Evolutionary conservation across 1,140 invertebrate genomes (phyloP).

Genomic region (Hirudo medicinalis): DNA sequence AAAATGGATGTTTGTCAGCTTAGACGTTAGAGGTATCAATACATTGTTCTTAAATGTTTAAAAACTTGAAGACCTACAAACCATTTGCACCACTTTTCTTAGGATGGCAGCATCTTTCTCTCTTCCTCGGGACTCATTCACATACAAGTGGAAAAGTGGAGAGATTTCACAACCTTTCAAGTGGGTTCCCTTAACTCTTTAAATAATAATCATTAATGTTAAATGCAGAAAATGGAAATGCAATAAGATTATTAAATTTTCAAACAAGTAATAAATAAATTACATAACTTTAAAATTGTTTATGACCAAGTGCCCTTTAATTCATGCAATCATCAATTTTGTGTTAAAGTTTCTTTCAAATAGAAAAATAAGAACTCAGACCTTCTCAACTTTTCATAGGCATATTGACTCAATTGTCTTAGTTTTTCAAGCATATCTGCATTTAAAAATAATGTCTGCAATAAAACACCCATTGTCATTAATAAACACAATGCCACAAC

Average conservation of each 20-base stretch:
- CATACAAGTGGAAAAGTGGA: slow-evolving; percentile 2
- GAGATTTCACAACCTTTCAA: slow-evolving; percentile 9
- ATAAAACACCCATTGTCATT: too few relatives aligned
- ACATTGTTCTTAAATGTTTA: not conserved
- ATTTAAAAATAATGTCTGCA: slow-evolving; percentile 10
- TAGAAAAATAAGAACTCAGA: slow-evolving; percentile 18
- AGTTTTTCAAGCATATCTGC: slow-evolving; percentile 25
- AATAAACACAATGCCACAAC: too few relatives aligned
- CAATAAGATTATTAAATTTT: not conserved
- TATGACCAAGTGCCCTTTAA: too few relatives aligned
- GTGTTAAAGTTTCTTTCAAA: too few relatives aligned
- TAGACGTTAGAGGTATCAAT: not conserved
- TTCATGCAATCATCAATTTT: too few relatives aligned
- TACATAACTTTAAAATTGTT: too few relatives aligned
- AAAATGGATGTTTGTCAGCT: not conserved
- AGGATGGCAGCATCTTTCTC: not conserved
- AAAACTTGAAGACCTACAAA: not conserved
- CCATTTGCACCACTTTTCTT: slow-evolving; percentile 8
- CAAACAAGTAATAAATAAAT: not conserved
- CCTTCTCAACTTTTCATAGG: slow-evolving; percentile 31
- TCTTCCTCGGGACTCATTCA: slow-evolving; percentile 2
- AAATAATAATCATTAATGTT: not conserved
- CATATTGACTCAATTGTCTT: slow-evolving; percentile 25
- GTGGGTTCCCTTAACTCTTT: not conserved
- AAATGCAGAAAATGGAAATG: not conserved